These are phyloP conservation scores for Mythimna lalbum DNA, from an alignment of 2,888 invertebrate species.

Conservation along the genomic window DNA sequence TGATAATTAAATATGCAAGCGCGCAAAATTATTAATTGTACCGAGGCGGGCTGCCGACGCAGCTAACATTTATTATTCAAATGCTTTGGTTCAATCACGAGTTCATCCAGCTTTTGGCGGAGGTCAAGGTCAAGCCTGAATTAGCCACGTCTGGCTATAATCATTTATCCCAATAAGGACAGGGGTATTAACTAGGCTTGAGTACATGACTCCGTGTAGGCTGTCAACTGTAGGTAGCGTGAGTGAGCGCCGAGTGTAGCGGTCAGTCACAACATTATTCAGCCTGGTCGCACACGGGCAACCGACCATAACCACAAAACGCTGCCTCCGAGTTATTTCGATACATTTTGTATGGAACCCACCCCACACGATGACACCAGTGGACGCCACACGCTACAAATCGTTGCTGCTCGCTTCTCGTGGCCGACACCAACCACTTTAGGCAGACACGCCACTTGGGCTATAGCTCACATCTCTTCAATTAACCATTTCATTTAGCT, in stretches of 20 bases:
- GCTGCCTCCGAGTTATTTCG: no score
- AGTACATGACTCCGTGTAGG: conserved; percentile 37
- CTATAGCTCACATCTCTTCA: no score
- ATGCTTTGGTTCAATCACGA: conserved; percentile 68
- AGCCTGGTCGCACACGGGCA: conserved; percentile 6
- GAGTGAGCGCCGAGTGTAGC: conserved; percentile 32
- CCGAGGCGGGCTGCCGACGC: conserved; percentile 63
- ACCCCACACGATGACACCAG: no score
- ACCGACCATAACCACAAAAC: no score
- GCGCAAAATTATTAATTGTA: conserved; percentile 69
- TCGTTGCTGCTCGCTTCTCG: no score
- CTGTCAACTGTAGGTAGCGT: conserved; percentile 43
- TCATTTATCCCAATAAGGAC: conserved; percentile 54
- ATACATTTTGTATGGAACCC: no score
- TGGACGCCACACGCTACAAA: no score
- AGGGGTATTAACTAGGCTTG: conserved; percentile 48
- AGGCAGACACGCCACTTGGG: no score
- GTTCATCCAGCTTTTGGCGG: conserved; percentile 52
- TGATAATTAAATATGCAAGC: conserved; percentile 61
- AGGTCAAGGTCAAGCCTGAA: conserved; percentile 62
- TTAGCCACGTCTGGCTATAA: conserved; percentile 53
- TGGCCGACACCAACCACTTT: no score
- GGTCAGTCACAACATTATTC: conserved; percentile 62
- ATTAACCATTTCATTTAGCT: no score
- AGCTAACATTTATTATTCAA: conserved; percentile 73